Conservation (phyloP, 2,888 invertebrate genomes). For the Aspidiotus rigidus region DNA sequence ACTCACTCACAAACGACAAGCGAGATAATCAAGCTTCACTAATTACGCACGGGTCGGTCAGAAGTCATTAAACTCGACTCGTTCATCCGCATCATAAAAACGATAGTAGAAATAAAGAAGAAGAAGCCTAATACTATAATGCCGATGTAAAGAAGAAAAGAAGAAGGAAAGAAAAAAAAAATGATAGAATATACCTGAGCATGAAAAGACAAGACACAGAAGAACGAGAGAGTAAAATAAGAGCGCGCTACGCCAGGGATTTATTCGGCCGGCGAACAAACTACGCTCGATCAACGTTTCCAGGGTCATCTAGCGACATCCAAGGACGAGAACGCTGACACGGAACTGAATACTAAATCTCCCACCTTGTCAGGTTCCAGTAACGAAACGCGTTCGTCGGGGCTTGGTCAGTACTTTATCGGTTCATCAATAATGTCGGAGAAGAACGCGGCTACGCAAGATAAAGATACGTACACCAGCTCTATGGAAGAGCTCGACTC, state of each 20-base stretch:
- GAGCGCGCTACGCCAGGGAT: not conserved
- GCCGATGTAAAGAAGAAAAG: slow-evolving; percentile 8
- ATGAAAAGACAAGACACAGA: not conserved
- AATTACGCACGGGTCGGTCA: slow-evolving; percentile 4
- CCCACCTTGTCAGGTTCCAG: slow-evolving; percentile 2
- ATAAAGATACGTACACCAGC: not conserved
- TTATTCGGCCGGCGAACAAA: not conserved
- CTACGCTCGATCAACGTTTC: slow-evolving; percentile 5
- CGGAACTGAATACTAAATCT: slow-evolving; percentile 8
- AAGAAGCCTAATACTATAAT: not conserved
- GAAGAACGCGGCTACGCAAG: not conserved
- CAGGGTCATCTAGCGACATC: slow-evolving; percentile 23
- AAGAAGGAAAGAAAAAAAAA: slow-evolving; percentile 20
- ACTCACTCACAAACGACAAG: no score
- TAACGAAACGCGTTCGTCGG: not conserved
- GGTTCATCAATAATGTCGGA: not conserved
- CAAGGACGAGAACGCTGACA: slow-evolving; percentile 24
- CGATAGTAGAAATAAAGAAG: not conserved
- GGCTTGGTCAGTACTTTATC: slow-evolving; percentile 4
- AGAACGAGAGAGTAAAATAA: no score
- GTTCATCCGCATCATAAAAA: not conserved
- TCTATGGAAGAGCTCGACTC: no score
- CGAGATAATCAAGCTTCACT: not conserved
- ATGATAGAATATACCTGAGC: not conserved
- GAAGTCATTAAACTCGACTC: slow-evolving; percentile 3